Evolutionary conservation across 2,888 invertebrate genomes (phyloP).

Genomic region (Tetheella fluctuosa): DNA sequence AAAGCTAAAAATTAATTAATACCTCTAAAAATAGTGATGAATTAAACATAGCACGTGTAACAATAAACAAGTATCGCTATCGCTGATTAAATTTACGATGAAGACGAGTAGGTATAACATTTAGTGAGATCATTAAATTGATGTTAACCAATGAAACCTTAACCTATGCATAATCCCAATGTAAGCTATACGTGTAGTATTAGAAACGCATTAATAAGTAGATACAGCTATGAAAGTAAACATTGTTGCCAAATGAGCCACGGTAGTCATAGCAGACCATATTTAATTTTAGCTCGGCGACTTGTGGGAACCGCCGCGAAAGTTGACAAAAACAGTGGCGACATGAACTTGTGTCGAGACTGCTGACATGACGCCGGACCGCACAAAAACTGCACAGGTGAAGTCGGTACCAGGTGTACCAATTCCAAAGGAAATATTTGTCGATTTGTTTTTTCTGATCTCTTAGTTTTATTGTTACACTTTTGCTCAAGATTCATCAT

Average conservation of each 20-base stretch:
- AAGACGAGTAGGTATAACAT: slow-evolving; percentile 49
- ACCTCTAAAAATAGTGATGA: slow-evolving; percentile 43
- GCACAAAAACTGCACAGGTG: slow-evolving; percentile 62
- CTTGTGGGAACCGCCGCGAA: slow-evolving; percentile 65
- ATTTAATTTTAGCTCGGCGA: slow-evolving; percentile 42
- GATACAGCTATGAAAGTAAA: slow-evolving; percentile 26
- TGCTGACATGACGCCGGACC: slow-evolving; percentile 34
- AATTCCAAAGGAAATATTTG: slow-evolving; percentile 20
- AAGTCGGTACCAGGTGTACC: slow-evolving; percentile 50
- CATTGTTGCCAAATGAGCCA: slow-evolving; percentile 54
- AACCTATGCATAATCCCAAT: slow-evolving; percentile 19
- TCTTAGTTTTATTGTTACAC: not conserved
- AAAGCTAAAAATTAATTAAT: slow-evolving; percentile 24
- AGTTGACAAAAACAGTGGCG: slow-evolving; percentile 73
- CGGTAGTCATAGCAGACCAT: slow-evolving; percentile 47
- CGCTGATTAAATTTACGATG: slow-evolving; percentile 49
- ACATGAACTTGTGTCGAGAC: slow-evolving; percentile 54
- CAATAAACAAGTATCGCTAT: slow-evolving; percentile 47
- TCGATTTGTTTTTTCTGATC: not conserved
- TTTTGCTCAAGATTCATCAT: not conserved
- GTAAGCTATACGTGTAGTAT: not conserved
- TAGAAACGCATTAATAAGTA: too few species aligned
- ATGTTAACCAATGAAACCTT: slow-evolving; percentile 27
- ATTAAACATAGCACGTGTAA: slow-evolving; percentile 55
- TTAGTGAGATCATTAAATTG: slow-evolving; percentile 50